Conservation (phyloP, 2,797 vertebrate genomes). For the Dipus sagitta region DNA sequence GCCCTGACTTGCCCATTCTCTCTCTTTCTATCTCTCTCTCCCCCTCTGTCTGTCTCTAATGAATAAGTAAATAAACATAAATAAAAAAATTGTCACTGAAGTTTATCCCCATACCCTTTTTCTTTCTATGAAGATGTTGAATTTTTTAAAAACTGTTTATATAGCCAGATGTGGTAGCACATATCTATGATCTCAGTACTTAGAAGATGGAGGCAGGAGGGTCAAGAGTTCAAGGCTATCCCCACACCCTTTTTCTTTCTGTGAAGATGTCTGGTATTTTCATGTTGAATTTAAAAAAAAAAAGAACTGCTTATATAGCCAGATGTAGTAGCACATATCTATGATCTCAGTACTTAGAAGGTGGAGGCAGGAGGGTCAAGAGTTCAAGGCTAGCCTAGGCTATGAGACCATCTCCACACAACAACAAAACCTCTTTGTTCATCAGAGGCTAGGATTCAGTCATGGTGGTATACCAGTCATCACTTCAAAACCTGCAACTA, state of each 20-base stretch:
- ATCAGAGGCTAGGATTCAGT: neutral
- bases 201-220: too few species aligned
- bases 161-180: too few species aligned
- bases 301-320: neutral
- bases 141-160: too few species aligned
- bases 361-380: neutral
- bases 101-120: neutral
- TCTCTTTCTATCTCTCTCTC: too few species aligned
- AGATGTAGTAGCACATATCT: neutral
- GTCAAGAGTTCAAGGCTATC: too few species aligned
- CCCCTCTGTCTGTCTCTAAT: too few species aligned
- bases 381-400: neutral
- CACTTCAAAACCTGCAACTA: neutral
- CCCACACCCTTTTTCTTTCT: neutral
- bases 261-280: neutral
- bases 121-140: neutral
- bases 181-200: too few species aligned
- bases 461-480: neutral
- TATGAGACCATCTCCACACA: neutral
- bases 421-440: too few species aligned
- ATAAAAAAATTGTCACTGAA: neutral
- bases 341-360: neutral
- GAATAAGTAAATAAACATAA: too few species aligned
- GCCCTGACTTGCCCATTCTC: too few species aligned
- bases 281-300: slow-evolving; percentile 4